Evolutionary conservation across 2,113 vertebrate genomes (phyloP).

Genomic region (Carollia perspicillata): DNA sequence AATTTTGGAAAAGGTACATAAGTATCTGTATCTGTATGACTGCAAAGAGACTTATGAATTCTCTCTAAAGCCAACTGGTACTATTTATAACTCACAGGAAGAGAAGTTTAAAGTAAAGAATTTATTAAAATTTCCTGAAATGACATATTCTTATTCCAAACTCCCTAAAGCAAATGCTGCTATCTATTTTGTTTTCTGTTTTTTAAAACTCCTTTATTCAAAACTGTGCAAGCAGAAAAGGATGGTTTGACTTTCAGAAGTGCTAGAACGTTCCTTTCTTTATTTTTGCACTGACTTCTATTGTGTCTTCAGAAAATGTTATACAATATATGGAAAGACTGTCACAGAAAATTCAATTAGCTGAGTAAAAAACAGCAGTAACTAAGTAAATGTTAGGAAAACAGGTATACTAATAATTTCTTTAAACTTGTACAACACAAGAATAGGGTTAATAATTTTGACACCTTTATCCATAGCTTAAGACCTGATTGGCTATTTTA

Average conservation of each 20-base stretch:
- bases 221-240: not conserved
- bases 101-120: slow-evolving; percentile 16
- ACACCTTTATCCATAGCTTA: not conserved
- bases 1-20: not conserved
- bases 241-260: not conserved
- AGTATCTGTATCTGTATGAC: not conserved
- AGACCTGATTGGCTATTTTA: not conserved
- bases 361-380: not conserved
- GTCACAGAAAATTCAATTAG: not conserved
- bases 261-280: not conserved
- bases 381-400: not conserved
- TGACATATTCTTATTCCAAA: not conserved
- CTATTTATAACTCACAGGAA: not conserved
- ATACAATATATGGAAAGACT: not conserved
- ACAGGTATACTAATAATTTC: not conserved
- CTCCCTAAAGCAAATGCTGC: not conserved
- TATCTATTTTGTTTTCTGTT: not conserved
- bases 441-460: not conserved
- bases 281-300: not conserved
- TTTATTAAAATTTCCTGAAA: slow-evolving; percentile 1
- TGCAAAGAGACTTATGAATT: too few relatives aligned
- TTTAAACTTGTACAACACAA: not conserved
- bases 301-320: not conserved
- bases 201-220: not conserved
- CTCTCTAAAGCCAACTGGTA: not conserved